phyloP scores from a whole-genome alignment of 2,888 invertebrate genomes.

The Leptopterna dolabrata region DNA sequence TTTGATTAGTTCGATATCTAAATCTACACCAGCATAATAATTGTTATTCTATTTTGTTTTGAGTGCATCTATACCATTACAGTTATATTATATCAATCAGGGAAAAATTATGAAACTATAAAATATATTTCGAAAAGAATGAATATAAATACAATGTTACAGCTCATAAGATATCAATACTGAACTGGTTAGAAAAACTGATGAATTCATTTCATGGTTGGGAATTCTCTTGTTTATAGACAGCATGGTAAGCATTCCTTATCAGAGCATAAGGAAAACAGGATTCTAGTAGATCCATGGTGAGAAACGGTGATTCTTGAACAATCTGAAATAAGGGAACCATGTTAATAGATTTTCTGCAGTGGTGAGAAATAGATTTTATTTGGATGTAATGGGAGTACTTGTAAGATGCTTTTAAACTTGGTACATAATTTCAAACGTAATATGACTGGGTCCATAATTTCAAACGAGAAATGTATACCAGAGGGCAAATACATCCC shows the following conservation, averaged over 20 bases:
- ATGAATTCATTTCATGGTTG: conserved; percentile 30
- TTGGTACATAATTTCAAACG: too few species aligned
- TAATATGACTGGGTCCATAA: too few species aligned
- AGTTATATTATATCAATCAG: too few species aligned
- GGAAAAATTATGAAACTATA: neutral
- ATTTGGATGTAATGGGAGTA: too few species aligned
- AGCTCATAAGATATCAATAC: conserved; percentile 7
- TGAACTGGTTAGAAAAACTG: neutral
- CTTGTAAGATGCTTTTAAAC: too few species aligned
- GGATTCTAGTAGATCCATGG: conserved; percentile 98
- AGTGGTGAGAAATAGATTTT: too few species aligned
- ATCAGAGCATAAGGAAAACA: conserved; percentile 99
- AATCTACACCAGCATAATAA: too few species aligned
- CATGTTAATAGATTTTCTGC: neutral
- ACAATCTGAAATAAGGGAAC: conserved; percentile 77
- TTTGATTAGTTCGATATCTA: too few species aligned
- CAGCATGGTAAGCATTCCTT: conserved; percentile 97
- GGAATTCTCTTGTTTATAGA: conserved; percentile 88
- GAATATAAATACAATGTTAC: neutral
- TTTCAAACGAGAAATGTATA: too few species aligned
- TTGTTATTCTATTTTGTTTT: too few species aligned
- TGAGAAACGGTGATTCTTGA: conserved; percentile 96
- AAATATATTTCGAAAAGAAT: conserved; percentile 22
- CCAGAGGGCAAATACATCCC: too few species aligned
- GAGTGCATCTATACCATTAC: too few species aligned